These are phyloP conservation scores for Mastacembelus armatus DNA, from an alignment of 2,797 vertebrate species.

Conservation along the genomic window DNA sequence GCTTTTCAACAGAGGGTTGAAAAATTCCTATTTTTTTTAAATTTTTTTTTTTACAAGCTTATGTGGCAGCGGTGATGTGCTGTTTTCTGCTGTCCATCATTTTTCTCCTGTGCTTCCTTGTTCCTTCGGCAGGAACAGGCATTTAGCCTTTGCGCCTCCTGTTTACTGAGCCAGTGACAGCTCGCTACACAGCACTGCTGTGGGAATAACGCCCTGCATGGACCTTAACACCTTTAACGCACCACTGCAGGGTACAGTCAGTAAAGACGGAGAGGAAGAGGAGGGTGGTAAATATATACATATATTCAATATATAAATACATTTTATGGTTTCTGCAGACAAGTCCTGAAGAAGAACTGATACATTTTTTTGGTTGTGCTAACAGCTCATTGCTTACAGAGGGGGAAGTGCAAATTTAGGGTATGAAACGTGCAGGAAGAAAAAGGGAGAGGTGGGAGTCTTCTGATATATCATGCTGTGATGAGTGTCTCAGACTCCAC, in stretches of 20 bases:
- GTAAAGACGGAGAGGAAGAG: slow-evolving; percentile 37
- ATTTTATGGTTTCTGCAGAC: slow-evolving; percentile 25
- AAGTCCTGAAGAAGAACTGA: neutral
- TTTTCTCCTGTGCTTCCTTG: slow-evolving; percentile 46
- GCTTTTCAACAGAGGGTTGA: slow-evolving; percentile 3
- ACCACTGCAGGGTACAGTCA: slow-evolving; percentile 50
- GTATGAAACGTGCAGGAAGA: slow-evolving; percentile 18
- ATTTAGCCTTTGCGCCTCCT: slow-evolving; percentile 69
- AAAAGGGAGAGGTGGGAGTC: slow-evolving; percentile 23
- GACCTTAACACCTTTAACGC: slow-evolving; percentile 53
- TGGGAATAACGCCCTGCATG: slow-evolving; percentile 63
- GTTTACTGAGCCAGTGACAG: slow-evolving; percentile 65
- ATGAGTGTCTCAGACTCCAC: slow-evolving; percentile 28
- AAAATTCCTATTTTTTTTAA: slow-evolving; percentile 8
- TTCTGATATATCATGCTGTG: slow-evolving; percentile 40
- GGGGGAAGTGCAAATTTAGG: slow-evolving; percentile 28
- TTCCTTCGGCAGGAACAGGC: slow-evolving; percentile 60
- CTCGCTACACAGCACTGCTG: slow-evolving; percentile 48
- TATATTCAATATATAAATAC: slow-evolving; percentile 6
- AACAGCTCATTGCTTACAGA: slow-evolving; percentile 32
- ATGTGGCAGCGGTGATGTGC: slow-evolving; percentile 29
- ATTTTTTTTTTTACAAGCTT: neutral
- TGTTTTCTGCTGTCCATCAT: slow-evolving; percentile 29
- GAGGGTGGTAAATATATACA: slow-evolving; percentile 33
- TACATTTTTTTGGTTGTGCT: slow-evolving; percentile 24